Evolutionary conservation across 2,888 invertebrate species (phyloP).

Genomic region (Mesorhabditis spiculigera): DNA sequence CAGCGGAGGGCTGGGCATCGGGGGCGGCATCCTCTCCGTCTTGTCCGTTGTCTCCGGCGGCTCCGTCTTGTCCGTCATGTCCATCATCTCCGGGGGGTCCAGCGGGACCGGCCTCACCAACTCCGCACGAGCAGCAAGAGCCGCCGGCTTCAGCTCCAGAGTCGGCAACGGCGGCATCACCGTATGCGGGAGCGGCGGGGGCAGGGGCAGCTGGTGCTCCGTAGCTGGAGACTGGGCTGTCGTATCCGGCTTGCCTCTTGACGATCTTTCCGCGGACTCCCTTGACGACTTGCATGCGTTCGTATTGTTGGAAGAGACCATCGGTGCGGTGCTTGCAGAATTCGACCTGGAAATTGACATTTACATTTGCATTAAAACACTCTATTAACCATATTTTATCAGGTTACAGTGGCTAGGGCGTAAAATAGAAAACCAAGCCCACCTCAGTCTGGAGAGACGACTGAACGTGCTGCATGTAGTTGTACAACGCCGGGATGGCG

Average conservation of each 20-base stretch:
- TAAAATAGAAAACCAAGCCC: conserved; percentile 7
- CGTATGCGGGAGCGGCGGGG: conserved; percentile 6
- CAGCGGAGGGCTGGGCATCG: conserved; percentile 37
- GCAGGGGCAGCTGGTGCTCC: not conserved
- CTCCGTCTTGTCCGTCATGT: conserved; percentile 25
- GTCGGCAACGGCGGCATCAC: conserved; percentile 27
- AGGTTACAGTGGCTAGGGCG: not conserved
- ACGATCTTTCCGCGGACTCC: conserved; percentile 45
- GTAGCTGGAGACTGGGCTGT: conserved; percentile 14
- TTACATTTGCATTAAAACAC: not conserved
- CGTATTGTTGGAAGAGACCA: conserved; percentile 47
- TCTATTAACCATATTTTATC: not conserved
- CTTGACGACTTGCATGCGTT: conserved; percentile 40
- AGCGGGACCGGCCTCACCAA: conserved; percentile 29
- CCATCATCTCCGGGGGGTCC: conserved; percentile 41
- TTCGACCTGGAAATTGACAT: conserved; percentile 31
- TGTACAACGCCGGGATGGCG: conserved; percentile 56
- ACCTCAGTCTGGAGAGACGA: conserved; percentile 52
- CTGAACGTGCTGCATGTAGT: conserved; percentile 56
- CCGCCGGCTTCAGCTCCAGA: conserved; percentile 21
- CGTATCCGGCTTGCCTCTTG: conserved; percentile 45
- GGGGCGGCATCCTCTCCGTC: conserved; percentile 29
- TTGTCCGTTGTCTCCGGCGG: conserved; percentile 38
- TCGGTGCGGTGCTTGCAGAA: conserved; percentile 49
- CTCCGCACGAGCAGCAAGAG: conserved; percentile 41